Conservation (phyloP, 2,113 vertebrate genomes). For the Gymnobelideus leadbeateri region DNA sequence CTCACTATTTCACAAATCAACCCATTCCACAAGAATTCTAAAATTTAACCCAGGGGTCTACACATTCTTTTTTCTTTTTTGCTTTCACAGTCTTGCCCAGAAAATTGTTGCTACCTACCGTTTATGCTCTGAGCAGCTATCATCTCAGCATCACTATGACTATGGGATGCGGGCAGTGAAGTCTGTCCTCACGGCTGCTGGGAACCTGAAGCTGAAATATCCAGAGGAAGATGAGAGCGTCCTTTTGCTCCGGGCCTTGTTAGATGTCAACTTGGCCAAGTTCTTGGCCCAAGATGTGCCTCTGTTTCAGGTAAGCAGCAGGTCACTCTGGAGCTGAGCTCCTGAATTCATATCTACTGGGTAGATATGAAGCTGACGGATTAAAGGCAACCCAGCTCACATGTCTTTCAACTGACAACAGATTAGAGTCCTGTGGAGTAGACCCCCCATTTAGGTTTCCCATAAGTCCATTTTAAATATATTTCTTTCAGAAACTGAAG, state of each 20-base stretch:
- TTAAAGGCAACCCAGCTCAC: background rate
- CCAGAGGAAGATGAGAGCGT: slow-evolving; percentile 91
- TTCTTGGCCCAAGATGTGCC: slow-evolving; percentile 95
- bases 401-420: background rate
- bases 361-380: background rate
- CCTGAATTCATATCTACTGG: background rate
- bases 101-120: slow-evolving; percentile 97
- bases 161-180: slow-evolving; percentile 96
- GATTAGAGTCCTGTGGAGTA: background rate
- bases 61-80: slow-evolving; percentile 18
- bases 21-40: background rate
- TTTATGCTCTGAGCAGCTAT: slow-evolving; percentile 95
- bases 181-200: slow-evolving; percentile 94
- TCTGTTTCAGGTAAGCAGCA: slow-evolving; percentile 90
- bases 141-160: slow-evolving; percentile 96
- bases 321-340: background rate
- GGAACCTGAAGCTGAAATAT: slow-evolving; percentile 94
- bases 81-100: slow-evolving; percentile 87
- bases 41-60: background rate
- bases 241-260: slow-evolving; percentile 89
- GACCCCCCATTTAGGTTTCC: background rate
- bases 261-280: slow-evolving; percentile 96
- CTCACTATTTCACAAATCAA: background rate
- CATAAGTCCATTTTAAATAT: background rate
- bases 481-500: background rate